Base-by-base conservation (phyloP, 1,140 invertebrate species). In the Zaprionus tsacasi region DNA sequence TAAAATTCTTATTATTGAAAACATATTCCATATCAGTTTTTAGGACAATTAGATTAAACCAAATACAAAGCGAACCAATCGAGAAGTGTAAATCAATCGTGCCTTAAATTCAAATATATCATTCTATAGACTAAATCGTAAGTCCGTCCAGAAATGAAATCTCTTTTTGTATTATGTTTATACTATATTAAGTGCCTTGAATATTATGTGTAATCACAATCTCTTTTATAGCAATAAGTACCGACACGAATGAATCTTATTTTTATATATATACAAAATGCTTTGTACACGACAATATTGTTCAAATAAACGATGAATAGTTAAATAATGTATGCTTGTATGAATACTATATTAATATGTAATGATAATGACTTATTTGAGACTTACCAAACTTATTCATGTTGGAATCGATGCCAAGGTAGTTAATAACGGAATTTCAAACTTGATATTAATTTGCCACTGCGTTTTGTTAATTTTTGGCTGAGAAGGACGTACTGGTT, bases 331-430 rank as follows among this genome's bases (percentile, higher is more conserved):
- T 25, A 38, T 35, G 21, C 50, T 36, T 30, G n/a, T 56, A 33
- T 40, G 58, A 27, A 50, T 59, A 61, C 55, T 40, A 10, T 12
- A 25, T 5, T 30, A 30, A 30, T 30, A 6, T 30, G 21, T 21
- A 21, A 21, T 30, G 27, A 30, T 5, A 6, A 35, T 11, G 21
- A 67, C 50, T 65, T 36, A 60, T 54, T 17, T 70, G 43, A 1
- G 7, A 76, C 85, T 88, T 71, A 88, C 85, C 85, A 66, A 89
- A 89, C 38, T 85, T 89, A 76, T 88, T 89, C 85, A 88, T 88
- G 27, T 76, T 89, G 69, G 21, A n/a, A 43, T 54, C 33, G 40
- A 35, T 55, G 21, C 13, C 43, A 36, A 25, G 35, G 55, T 56
- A 7, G n/a, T 59, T 58, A 72, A 63, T 65, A 52, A 43, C 54